phyloP scores from a whole-genome alignment of 2,797 vertebrate genomes.

The Coregonus suidteri region DNA sequence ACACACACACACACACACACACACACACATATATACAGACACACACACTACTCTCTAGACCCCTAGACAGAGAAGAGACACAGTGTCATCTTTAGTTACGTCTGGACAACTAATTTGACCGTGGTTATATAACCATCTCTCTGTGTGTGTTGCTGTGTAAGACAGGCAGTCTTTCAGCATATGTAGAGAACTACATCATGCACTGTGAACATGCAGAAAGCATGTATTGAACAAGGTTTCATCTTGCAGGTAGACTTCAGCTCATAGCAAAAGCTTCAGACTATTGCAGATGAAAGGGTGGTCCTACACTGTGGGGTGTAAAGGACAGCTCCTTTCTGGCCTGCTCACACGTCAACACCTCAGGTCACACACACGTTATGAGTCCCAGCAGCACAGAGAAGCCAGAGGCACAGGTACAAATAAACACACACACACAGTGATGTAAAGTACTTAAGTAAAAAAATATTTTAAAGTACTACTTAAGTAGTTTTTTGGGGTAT shows the following conservation, averaged over 20 bases:
- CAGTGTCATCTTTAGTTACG: neutral
- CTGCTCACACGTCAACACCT: neutral
- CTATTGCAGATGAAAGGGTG: neutral
- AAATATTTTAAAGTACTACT: no score
- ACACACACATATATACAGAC: neutral
- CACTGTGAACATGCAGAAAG: neutral
- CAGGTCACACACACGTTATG: neutral
- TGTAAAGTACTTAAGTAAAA: no score
- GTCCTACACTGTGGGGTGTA: neutral
- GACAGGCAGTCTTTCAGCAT: neutral
- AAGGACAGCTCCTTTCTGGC: neutral
- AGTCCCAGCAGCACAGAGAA: neutral
- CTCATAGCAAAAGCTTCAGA: neutral
- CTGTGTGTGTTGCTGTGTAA: conserved; percentile 1
- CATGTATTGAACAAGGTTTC: neutral
- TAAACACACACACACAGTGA: neutral
- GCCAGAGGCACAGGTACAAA: neutral
- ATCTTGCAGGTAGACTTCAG: neutral
- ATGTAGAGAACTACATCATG: neutral
- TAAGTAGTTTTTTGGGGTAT: no score
- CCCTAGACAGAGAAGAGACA: neutral
- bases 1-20: neutral
- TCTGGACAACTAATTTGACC: neutral
- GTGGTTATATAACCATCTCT: neutral
- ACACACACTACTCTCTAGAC: neutral